A percentile compares a stretch with the other conserved stretches of the same genome.
These are phyloP conservation scores for Eupithecia centaureata DNA, from an alignment of 2,888 invertebrate genomes.

Conservation along the genomic window DNA sequence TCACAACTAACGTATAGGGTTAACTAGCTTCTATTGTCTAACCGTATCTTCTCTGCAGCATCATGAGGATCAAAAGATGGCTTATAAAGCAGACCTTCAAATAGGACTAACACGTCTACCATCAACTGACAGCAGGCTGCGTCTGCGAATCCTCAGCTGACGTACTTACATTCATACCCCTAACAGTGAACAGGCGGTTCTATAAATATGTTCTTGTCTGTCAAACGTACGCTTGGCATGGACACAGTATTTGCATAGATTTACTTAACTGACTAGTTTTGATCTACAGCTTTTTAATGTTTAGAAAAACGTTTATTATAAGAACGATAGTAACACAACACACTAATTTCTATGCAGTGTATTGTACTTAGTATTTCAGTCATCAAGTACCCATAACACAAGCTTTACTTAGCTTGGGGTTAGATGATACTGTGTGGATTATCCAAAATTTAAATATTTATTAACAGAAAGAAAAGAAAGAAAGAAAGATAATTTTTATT, in stretches of 20 bases:
- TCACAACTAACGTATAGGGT: background rate
- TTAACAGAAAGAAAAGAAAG: too few relatives aligned
- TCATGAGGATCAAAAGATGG: conserved; percentile 25
- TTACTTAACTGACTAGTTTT: background rate
- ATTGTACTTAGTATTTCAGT: too few relatives aligned
- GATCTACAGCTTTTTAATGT: background rate
- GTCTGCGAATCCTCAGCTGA: conserved; percentile 62
- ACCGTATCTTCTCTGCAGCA: background rate
- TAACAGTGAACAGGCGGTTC: conserved; percentile 37
- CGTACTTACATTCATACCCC: too few relatives aligned
- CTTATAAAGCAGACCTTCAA: conserved; percentile 23
- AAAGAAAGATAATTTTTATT: too few relatives aligned
- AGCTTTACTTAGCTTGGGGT: too few relatives aligned
- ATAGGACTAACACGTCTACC: conserved; percentile 30
- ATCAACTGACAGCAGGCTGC: conserved; percentile 41
- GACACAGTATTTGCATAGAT: background rate
- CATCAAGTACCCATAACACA: too few relatives aligned
- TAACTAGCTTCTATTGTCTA: background rate
- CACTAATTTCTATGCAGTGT: too few relatives aligned
- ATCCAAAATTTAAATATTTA: too few relatives aligned
- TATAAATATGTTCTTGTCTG: conserved; percentile 33
- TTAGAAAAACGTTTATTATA: too few relatives aligned
- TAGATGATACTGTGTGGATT: too few relatives aligned
- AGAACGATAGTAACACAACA: too few relatives aligned
- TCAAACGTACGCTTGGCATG: background rate